Conservation (phyloP, 2,797 vertebrate species). For the Semaprochilodus insignis region DNA sequence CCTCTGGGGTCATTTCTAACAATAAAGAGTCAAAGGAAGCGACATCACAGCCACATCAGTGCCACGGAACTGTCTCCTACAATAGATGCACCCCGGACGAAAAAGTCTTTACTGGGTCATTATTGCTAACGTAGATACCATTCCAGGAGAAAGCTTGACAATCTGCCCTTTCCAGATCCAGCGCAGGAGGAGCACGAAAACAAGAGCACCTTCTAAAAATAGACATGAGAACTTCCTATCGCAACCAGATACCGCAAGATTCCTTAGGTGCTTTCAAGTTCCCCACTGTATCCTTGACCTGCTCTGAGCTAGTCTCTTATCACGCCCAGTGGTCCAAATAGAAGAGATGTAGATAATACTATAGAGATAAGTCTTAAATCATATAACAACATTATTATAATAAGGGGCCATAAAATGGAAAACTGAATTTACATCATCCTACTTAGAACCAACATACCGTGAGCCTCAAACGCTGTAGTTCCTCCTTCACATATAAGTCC, state of each 20-base stretch:
- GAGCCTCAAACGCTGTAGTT: no score
- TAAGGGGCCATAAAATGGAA: no score
- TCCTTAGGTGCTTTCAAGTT: conserved; percentile 7
- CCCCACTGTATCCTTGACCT: conserved; percentile 18
- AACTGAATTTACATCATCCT: no score
- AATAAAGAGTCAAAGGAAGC: neutral
- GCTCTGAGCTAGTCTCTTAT: neutral
- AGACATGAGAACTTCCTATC: conserved; percentile 41
- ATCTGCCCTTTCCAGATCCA: conserved; percentile 8
- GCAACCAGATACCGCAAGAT: conserved; percentile 33
- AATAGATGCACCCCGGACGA: neutral
- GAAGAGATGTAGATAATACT: neutral
- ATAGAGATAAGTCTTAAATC: neutral
- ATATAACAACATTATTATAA: neutral
- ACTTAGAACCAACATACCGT: no score
- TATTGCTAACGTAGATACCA: neutral
- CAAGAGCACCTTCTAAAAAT: conserved; percentile 37
- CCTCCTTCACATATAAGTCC: no score
- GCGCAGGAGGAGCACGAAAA: neutral
- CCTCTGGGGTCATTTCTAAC: neutral
- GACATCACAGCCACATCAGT: neutral
- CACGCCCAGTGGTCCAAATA: neutral
- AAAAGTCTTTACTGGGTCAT: conserved; percentile 1
- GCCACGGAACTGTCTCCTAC: neutral
- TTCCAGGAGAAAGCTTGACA: neutral